Evolutionary conservation across 2,888 invertebrate species (phyloP).

Genomic region (Nesidiocoris tenuis): DNA sequence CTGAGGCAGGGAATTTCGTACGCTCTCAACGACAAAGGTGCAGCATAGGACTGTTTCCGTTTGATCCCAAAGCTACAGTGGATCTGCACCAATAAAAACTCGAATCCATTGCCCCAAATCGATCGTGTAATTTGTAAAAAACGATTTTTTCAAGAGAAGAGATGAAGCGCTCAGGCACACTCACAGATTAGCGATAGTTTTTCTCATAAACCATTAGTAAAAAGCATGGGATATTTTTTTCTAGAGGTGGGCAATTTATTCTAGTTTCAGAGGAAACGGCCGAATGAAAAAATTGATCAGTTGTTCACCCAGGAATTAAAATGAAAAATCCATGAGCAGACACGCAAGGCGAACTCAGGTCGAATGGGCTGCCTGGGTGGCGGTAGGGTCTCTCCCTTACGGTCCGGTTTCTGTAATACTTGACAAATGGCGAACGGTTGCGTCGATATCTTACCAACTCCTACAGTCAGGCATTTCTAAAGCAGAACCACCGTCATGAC

Average conservation of each 20-base stretch:
- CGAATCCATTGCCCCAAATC: too few relatives aligned
- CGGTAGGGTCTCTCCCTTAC: slow-evolving; percentile 3
- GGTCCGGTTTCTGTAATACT: slow-evolving; percentile 1
- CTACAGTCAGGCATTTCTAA: too few relatives aligned
- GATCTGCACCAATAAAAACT: too few relatives aligned
- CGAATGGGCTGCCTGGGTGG: slow-evolving; percentile 36
- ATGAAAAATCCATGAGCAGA: neutral
- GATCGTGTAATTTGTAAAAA: neutral
- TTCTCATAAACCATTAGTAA: too few relatives aligned
- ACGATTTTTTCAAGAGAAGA: neutral
- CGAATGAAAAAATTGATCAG: neutral
- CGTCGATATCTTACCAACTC: neutral
- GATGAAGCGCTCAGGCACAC: neutral
- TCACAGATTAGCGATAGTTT: neutral
- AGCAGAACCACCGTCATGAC: neutral
- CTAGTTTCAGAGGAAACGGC: too few relatives aligned
- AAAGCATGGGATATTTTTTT: too few relatives aligned
- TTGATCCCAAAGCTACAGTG: too few relatives aligned
- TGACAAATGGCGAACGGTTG: neutral
- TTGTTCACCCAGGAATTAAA: neutral
- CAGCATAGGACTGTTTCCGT: too few relatives aligned
- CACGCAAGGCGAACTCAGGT: slow-evolving; percentile 19
- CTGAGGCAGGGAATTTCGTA: too few relatives aligned
- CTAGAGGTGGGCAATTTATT: too few relatives aligned
- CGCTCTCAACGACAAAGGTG: too few relatives aligned